Evolutionary conservation across 2,797 vertebrate genomes (phyloP).

Genomic region (Gallinago solitaria): DNA sequence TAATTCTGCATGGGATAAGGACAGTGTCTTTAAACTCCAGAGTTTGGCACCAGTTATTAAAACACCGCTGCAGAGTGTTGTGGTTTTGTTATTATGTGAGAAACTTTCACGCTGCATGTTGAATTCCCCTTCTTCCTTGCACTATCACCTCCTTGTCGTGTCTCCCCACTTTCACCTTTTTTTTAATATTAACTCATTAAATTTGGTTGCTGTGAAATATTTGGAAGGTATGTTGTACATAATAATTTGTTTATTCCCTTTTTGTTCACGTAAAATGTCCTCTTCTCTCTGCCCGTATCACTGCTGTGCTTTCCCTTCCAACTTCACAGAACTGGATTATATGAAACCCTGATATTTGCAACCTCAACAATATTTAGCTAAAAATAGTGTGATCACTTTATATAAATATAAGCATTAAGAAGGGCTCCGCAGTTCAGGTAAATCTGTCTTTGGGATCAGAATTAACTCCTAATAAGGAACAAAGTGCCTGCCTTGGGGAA

Average conservation of each 20-base stretch:
- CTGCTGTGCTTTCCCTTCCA: not conserved
- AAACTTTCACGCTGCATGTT: not conserved
- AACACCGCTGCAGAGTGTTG: not conserved
- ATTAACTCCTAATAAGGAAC: not conserved
- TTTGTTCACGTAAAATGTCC: not conserved
- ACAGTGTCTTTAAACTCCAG: not conserved
- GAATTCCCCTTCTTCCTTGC: not conserved
- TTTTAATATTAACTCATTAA: not conserved
- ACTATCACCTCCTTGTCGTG: not conserved
- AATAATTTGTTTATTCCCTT: not conserved
- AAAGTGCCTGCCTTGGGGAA: not conserved
- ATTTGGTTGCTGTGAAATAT: not conserved
- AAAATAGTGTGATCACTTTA: not conserved
- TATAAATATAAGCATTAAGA: not conserved
- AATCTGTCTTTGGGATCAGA: not conserved
- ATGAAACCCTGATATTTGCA: not conserved
- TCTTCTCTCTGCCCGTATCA: not conserved
- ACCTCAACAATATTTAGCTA: not conserved
- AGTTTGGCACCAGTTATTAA: not conserved
- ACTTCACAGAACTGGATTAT: slow-evolving; percentile 14
- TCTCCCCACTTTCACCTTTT: not conserved
- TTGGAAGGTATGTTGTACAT: not conserved
- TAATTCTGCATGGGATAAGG: not conserved
- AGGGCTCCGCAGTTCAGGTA: not conserved
- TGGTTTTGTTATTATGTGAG: not conserved